Evolutionary conservation across 2,797 vertebrate genomes (phyloP), one percentile per base, ranked within the genome.

Genomic region (Hozukius guyotensis): DNA sequence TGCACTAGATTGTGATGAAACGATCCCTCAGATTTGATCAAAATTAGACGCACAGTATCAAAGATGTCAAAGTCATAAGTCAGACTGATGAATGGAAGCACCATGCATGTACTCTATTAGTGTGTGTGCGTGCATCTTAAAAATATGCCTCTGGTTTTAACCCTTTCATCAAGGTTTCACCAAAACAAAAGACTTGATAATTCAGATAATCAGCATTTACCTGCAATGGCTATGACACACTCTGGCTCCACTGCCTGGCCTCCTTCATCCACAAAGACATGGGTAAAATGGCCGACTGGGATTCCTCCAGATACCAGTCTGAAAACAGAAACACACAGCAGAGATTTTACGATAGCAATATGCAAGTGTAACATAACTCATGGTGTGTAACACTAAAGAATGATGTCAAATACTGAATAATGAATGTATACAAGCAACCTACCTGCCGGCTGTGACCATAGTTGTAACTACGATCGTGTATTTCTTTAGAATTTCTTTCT

Each of bases 231-330:
- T 0, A 97, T 95, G 65, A 97, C 18, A 4, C 96, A 96, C 93
- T 98, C 97, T 0, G 98, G 95, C 93, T 99, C 98, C 61, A 95
- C 91, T 0, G 97, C 97, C 27, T 98, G 97, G 49, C 98, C 97
- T 0, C 96, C 96, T 88, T 99, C 98, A 1, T 99, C 98, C 4
- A 99, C 94, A 91, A 99, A 99, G 81, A 99, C 92, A 4, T 99
- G 97, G 24, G 97, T 95, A 90, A 99, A 99, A 87, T 96, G 97
- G 7, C 95, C 94, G 0, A 81, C 75, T 14, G 96, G 94, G 72
- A 99, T 94, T 56, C 95, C 94, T 62, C 94, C 95, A 0, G 97
- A 95, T 38, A 94, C 97, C 78, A 99, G 92, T 87, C 98, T 99
- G 74, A 70, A 85, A 2, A 56, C 46, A 72, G 68, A 78, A 63